These are phyloP conservation scores for Pseudomyrmex dendroicus DNA, from an alignment of 1,140 invertebrate species.

Conservation along the genomic window DNA sequence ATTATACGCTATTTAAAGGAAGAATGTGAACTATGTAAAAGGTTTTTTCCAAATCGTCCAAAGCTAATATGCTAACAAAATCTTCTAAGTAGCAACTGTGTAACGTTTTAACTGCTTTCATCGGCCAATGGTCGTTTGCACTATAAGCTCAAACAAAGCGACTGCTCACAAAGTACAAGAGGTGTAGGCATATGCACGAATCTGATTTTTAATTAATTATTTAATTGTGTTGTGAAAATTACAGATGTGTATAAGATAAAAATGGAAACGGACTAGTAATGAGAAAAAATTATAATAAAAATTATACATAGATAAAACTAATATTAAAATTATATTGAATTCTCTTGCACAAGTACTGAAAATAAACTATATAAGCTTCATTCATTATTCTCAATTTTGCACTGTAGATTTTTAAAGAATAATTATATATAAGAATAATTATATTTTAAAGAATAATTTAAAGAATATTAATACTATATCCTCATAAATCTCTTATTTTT, in stretches of 20 bases:
- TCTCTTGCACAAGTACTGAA: not conserved
- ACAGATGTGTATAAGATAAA: slow-evolving; percentile 4
- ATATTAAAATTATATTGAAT: too few relatives aligned
- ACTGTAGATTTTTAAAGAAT: not conserved
- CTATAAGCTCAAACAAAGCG: slow-evolving; percentile 77
- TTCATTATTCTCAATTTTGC: slow-evolving; percentile 5
- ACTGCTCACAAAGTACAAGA: slow-evolving; percentile 61
- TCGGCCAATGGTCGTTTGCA: slow-evolving; percentile 69
- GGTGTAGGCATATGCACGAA: slow-evolving; percentile 63
- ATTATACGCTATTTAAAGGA: slow-evolving; percentile 63
- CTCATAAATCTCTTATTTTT: not conserved
- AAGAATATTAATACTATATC: too few relatives aligned
- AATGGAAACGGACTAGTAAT: not conserved
- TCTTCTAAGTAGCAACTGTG: slow-evolving; percentile 65
- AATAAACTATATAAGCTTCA: not conserved
- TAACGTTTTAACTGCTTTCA: slow-evolving; percentile 63
- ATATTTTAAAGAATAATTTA: not conserved
- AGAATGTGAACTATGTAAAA: slow-evolving; percentile 66
- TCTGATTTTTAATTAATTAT: slow-evolving; percentile 26
- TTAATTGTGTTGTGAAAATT: not conserved
- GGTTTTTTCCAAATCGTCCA: slow-evolving; percentile 67
- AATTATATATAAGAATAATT: too few relatives aligned
- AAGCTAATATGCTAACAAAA: slow-evolving; percentile 65
- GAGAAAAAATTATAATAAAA: slow-evolving; percentile 5
- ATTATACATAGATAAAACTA: too few relatives aligned